phyloP scores from a whole-genome alignment of 1,140 invertebrate species.

The Drosophila setifemur region DNA sequence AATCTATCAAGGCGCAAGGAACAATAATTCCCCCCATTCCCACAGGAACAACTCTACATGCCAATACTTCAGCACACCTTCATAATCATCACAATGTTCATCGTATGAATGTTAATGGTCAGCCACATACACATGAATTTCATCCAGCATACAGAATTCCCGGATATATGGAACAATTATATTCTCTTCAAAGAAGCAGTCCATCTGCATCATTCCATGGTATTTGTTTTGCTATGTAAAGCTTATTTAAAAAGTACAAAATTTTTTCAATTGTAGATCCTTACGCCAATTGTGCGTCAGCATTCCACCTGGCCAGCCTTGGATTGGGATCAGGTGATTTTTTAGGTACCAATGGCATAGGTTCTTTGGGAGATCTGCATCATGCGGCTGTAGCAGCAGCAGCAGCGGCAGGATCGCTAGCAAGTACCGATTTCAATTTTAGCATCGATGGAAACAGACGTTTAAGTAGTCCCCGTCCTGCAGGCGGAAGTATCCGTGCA shows the following conservation, averaged over 20 bases:
- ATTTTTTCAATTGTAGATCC: slow-evolving; percentile 51
- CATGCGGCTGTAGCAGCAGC: slow-evolving; percentile 72
- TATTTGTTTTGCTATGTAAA: slow-evolving; percentile 33
- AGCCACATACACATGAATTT: slow-evolving; percentile 82
- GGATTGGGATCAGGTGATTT: slow-evolving; percentile 75
- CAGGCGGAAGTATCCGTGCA: slow-evolving; percentile 84
- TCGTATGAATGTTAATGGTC: slow-evolving; percentile 31
- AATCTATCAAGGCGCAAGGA: slow-evolving; percentile 15
- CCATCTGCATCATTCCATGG: slow-evolving; percentile 83
- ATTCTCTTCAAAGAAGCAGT: slow-evolving; percentile 86
- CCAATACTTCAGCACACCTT: slow-evolving; percentile 15
- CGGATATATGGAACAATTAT: slow-evolving; percentile 88
- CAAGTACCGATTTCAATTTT: slow-evolving; percentile 89
- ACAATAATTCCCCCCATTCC: slow-evolving; percentile 8
- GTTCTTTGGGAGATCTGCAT: slow-evolving; percentile 68
- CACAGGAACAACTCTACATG: slow-evolving; percentile 23
- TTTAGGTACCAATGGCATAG: slow-evolving; percentile 55
- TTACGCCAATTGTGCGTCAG: slow-evolving; percentile 62
- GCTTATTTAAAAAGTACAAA: neutral
- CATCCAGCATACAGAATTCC: slow-evolving; percentile 87
- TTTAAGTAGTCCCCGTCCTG: slow-evolving; percentile 83
- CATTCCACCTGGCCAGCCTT: slow-evolving; percentile 71
- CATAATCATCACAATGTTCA: slow-evolving; percentile 43
- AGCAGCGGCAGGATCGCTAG: slow-evolving; percentile 84
- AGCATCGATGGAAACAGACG: slow-evolving; percentile 86